Evolutionary conservation across 2,888 invertebrate genomes (phyloP).

Genomic region (Drosophila infuscata): DNA sequence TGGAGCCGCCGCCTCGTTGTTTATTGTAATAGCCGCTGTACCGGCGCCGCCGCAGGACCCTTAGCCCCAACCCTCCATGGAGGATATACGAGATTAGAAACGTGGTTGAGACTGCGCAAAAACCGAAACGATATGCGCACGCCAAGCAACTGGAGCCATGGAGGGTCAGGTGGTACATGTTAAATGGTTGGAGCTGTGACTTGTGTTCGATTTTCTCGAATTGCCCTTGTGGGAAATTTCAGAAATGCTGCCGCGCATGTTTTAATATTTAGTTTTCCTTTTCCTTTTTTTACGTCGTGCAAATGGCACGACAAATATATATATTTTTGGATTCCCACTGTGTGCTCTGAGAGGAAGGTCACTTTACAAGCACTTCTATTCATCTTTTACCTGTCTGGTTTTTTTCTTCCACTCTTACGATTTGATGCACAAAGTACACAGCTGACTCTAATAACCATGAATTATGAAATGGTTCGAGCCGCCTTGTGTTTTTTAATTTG

Average conservation of each 20-base stretch:
- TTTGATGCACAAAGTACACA: constrained; percentile 47
- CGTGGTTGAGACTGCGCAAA: constrained; percentile 68
- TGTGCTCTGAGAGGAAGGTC: constrained; percentile 30
- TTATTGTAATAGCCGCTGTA: constrained; percentile 78
- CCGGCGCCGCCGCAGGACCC: constrained; percentile 72
- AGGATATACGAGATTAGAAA: constrained; percentile 81
- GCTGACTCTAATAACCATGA: constrained; percentile 65
- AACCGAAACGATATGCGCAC: constrained; percentile 57
- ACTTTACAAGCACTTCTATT: constrained; percentile 19
- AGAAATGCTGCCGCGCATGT: constrained; percentile 50
- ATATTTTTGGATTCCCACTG: constrained; percentile 7
- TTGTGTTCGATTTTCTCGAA: constrained; percentile 74
- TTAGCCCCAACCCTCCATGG: constrained; percentile 18
- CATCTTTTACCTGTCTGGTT: constrained; percentile 63
- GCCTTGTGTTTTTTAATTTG: constrained; percentile 55
- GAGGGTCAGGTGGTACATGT: constrained; percentile 53
- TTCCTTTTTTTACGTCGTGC: constrained; percentile 32
- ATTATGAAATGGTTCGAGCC: constrained; percentile 59
- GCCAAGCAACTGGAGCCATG: constrained; percentile 48
- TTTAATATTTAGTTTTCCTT: constrained; percentile 39
- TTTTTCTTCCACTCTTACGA: constrained; percentile 18
- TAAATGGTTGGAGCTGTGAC: constrained; percentile 42
- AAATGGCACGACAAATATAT: constrained; percentile 21
- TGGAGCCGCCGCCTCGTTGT: constrained; percentile 68
- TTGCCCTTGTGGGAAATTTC: constrained; percentile 78